phyloP scores from a whole-genome alignment of 2,113 vertebrate genomes.

The Varanus komodoensis region DNA sequence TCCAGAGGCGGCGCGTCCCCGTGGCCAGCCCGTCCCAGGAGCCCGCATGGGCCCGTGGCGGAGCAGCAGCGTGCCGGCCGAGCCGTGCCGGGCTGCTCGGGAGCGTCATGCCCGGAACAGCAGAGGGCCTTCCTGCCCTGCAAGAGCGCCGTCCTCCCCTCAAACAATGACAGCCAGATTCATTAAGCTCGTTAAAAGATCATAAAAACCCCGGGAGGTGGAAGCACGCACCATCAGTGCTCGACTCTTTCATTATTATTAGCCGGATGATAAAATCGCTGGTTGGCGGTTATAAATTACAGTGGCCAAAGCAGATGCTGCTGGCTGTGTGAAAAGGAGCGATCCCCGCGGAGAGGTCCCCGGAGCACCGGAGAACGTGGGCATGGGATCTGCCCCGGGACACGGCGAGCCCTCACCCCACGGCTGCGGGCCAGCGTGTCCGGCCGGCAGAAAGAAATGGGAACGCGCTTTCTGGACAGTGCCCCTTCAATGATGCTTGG shows the following conservation, averaged over 20 bases:
- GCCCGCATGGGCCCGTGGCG: not conserved
- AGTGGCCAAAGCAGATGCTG: constrained; percentile 30
- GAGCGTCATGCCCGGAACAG: not conserved
- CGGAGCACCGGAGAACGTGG: not conserved
- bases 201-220: constrained; percentile 38
- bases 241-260: constrained; percentile 52
- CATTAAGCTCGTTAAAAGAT: constrained; percentile 11
- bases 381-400: not conserved
- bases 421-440: not conserved
- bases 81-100: not conserved
- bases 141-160: not conserved
- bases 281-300: constrained; percentile 53
- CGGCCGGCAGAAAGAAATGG: not conserved
- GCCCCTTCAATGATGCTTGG: not conserved
- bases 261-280: constrained; percentile 54
- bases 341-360: not conserved
- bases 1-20: not conserved
- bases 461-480: not conserved
- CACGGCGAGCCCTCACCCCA: not conserved
- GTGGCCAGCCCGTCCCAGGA: not conserved
- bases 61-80: not conserved
- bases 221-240: not conserved
- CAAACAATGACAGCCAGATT: not conserved
- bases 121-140: constrained; percentile 42
- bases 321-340: constrained; percentile 39